These are phyloP conservation scores for Dunckerocampus dactyliophorus DNA, from an alignment of 2,113 vertebrate genomes.

Conservation along the genomic window DNA sequence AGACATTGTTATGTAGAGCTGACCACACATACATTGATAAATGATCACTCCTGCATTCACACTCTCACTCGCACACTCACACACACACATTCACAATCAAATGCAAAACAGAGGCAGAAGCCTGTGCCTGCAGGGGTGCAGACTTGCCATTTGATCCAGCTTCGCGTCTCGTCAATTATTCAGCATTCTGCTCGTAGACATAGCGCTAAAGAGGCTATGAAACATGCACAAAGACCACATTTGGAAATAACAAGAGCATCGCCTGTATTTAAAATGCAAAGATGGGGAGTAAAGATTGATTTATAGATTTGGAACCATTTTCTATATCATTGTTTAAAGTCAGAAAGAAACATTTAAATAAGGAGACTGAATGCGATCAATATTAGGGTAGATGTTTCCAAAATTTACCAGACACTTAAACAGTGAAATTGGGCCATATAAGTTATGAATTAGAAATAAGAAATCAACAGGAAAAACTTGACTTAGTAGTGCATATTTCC, in stretches of 20 bases:
- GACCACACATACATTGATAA: constrained; percentile 5
- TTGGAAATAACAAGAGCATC: constrained; percentile 64
- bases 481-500: constrained; percentile 1
- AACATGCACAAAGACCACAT: constrained; percentile 64
- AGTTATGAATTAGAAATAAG: too few species aligned
- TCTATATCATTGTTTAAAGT: constrained; percentile 10
- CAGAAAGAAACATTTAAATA: neutral
- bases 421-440: too few species aligned
- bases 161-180: constrained; percentile 71
- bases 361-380: neutral
- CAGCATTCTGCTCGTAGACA: constrained; percentile 68
- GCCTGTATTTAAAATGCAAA: constrained; percentile 59
- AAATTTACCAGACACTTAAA: neutral
- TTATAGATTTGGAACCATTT: constrained; percentile 53
- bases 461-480: neutral
- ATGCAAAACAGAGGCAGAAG: constrained; percentile 27
- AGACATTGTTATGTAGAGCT: constrained; percentile 9
- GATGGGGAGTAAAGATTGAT: constrained; percentile 54
- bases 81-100: constrained; percentile 8
- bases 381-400: neutral
- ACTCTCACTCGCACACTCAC: neutral
- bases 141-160: constrained; percentile 66
- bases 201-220: constrained; percentile 66
- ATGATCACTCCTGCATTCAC: neutral
- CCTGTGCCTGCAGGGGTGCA: constrained; percentile 43